A percentile compares a stretch with the other conserved stretches of the same genome.
These are phyloP conservation scores for Drosophila robusta DNA, from an alignment of 2,888 invertebrate species.

Conservation along the genomic window DNA sequence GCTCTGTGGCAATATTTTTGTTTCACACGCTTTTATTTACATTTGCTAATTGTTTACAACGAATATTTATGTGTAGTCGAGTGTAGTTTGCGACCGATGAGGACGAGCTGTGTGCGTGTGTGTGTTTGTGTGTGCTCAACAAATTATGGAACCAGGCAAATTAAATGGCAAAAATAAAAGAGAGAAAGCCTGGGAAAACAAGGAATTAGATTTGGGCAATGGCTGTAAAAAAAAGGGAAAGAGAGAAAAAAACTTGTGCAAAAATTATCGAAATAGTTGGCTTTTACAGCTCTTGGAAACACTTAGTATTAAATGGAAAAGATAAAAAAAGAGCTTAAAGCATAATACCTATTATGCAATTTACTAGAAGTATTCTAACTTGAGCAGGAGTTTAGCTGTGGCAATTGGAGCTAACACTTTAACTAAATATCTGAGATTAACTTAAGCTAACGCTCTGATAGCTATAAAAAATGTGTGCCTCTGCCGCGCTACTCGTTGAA, in stretches of 20 bases:
- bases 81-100: conserved; percentile 8
- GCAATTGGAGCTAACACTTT: too few relatives aligned
- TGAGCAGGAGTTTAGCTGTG: too few relatives aligned
- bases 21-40: conserved; percentile 72
- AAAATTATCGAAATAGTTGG: too few relatives aligned
- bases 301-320: too few relatives aligned
- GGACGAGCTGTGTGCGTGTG: not conserved
- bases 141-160: conserved; percentile 12
- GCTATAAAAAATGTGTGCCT: too few relatives aligned
- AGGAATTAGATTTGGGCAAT: not conserved
- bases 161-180: conserved; percentile 20
- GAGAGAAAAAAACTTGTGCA: not conserved
- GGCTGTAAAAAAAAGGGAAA: not conserved
- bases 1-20: conserved; percentile 58
- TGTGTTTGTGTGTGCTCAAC: conserved; percentile 17
- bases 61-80: conserved; percentile 40
- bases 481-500: too few relatives aligned
- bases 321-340: too few relatives aligned
- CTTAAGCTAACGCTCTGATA: too few relatives aligned
- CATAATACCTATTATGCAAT: too few relatives aligned
- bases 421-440: too few relatives aligned
- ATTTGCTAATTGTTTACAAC: conserved; percentile 70
- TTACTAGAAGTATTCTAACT: too few relatives aligned
- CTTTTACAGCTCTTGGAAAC: too few relatives aligned
- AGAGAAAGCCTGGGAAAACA: not conserved